These are phyloP conservation scores for Xestobium rufovillosum DNA, from an alignment of 2,888 invertebrate species.

Conservation along the genomic window DNA sequence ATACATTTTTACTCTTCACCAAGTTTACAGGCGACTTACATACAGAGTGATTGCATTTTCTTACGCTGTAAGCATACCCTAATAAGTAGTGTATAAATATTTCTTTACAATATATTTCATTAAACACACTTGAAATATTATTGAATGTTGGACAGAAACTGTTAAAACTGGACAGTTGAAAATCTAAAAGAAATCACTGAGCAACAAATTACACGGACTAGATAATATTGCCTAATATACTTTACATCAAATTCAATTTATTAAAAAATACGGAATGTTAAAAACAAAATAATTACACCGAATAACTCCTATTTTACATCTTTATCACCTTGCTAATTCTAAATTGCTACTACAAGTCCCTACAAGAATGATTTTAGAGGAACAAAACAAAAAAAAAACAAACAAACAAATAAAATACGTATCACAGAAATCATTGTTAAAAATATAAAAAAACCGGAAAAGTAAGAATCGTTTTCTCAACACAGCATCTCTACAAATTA, in stretches of 20 bases:
- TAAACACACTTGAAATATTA: conserved; percentile 14
- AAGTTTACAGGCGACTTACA: too few relatives aligned
- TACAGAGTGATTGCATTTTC: too few relatives aligned
- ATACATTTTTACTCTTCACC: too few relatives aligned
- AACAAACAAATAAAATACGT: not conserved
- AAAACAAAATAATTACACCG: too few relatives aligned
- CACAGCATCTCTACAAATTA: conserved; percentile 1
- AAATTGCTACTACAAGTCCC: too few relatives aligned
- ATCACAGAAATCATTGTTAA: not conserved
- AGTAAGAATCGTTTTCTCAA: not conserved
- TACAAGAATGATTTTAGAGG: too few relatives aligned
- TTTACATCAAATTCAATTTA: too few relatives aligned
- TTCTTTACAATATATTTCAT: conserved; percentile 13
- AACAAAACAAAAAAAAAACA: too few relatives aligned
- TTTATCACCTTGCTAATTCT: too few relatives aligned
- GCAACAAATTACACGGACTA: conserved; percentile 36
- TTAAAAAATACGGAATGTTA: too few relatives aligned
- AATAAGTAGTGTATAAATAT: conserved; percentile 5
- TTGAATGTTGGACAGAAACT: conserved; percentile 35
- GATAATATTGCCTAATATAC: conserved; percentile 34
- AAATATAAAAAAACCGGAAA: not conserved
- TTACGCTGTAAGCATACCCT: too few relatives aligned
- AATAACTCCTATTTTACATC: too few relatives aligned
- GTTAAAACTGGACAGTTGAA: conserved; percentile 35
- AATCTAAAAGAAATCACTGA: conserved; percentile 34